Conservation (phyloP, 1,140 invertebrate genomes). For the Babylonia areolata region DNA sequence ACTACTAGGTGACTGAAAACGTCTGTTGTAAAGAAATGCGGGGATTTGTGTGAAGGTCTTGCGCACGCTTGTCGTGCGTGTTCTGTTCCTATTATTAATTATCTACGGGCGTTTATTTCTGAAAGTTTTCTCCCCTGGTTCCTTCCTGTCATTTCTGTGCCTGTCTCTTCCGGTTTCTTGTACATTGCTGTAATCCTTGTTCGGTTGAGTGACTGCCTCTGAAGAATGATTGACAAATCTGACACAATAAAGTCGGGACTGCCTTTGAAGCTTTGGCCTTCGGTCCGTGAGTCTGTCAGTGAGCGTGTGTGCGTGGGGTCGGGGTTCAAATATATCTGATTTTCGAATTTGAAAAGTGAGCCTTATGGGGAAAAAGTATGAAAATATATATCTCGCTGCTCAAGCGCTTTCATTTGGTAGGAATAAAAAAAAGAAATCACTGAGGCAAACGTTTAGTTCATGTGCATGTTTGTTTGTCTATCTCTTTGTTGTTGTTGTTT, state of each 20-base stretch:
- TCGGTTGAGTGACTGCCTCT: neutral
- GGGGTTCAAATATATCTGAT: no score
- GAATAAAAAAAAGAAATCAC: neutral
- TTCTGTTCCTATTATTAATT: neutral
- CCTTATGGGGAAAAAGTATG: no score
- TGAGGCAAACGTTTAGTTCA: no score
- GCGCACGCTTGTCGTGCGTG: neutral
- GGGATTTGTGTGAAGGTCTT: neutral
- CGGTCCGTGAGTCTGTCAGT: no score
- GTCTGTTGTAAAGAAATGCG: neutral
- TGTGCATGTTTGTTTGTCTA: no score
- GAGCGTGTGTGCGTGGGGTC: no score
- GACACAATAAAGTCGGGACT: slow-evolving; percentile 11
- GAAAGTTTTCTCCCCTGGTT: neutral
- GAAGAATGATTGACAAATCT: slow-evolving; percentile 13
- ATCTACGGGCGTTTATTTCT: neutral
- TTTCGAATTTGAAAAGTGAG: no score
- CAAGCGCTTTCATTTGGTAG: neutral
- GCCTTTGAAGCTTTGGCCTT: neutral
- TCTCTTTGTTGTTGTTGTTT: no score
- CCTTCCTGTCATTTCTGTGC: neutral
- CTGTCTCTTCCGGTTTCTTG: neutral
- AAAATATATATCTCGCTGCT: neutral
- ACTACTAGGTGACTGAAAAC: neutral
- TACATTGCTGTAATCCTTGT: no score